phyloP scores from a whole-genome alignment of 2,797 vertebrate genomes.

The Sylvia borin region DNA sequence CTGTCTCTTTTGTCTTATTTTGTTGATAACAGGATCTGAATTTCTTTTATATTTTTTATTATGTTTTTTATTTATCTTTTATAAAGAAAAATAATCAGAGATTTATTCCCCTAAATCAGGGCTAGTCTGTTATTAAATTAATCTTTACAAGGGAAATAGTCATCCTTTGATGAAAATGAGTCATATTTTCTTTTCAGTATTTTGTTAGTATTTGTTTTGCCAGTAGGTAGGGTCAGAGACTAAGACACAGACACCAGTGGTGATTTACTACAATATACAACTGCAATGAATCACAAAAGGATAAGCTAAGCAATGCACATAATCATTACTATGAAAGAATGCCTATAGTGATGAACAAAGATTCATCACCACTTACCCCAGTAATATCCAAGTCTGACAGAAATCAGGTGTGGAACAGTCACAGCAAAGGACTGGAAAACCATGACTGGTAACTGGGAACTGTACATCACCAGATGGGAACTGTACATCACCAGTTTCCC shows the following conservation, averaged over 20 bases:
- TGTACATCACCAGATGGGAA: not conserved
- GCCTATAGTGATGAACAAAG: not conserved
- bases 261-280: not conserved
- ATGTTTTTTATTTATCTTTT: too few relatives aligned
- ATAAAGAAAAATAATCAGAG: not conserved
- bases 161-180: not conserved
- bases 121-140: not conserved
- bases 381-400: rapidly evolving
- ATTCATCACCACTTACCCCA: too few relatives aligned
- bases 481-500: not conserved
- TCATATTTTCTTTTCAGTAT: not conserved
- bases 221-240: not conserved
- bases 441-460: not conserved
- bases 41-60: not conserved
- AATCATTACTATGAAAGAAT: not conserved
- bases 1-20: not conserved
- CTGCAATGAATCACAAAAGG: not conserved
- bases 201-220: not conserved
- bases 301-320: not conserved
- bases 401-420: not conserved
- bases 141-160: not conserved
- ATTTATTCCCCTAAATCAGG: not conserved
- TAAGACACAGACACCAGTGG: not conserved
- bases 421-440: not conserved
- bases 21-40: not conserved